Evolutionary conservation across 2,113 vertebrate species (phyloP).

Genomic region (Myiopsitta monachus): DNA sequence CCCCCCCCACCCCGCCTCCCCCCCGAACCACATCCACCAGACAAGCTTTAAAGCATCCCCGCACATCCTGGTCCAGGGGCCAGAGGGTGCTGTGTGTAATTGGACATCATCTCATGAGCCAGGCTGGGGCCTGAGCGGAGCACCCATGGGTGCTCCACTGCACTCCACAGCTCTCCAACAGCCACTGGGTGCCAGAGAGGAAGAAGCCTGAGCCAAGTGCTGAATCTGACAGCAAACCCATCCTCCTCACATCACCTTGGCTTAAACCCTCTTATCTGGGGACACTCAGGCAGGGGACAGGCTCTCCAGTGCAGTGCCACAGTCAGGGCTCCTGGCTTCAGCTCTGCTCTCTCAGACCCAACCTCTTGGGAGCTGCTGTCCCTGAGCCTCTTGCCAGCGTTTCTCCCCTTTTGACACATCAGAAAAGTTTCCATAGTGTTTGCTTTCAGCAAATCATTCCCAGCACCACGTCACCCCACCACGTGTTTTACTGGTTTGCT

Average conservation of each 20-base stretch:
- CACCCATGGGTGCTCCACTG: neutral
- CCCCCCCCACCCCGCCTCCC: neutral
- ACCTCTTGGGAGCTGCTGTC: neutral
- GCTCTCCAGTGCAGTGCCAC: accelerated
- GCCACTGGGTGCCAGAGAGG: too few relatives aligned
- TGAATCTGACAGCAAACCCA: neutral
- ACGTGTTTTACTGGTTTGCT: accelerated
- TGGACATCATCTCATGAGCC: accelerated
- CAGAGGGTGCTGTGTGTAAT: neutral
- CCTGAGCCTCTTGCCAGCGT: accelerated
- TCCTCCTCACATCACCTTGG: neutral
- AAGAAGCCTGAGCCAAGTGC: neutral
- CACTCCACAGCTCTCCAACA: neutral
- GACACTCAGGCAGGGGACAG: accelerated
- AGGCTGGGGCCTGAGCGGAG: accelerated
- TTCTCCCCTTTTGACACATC: neutral
- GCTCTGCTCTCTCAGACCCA: neutral
- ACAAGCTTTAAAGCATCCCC: too few relatives aligned
- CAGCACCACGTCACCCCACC: accelerated
- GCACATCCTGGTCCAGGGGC: too few relatives aligned
- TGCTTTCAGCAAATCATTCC: neutral
- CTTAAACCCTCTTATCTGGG: neutral
- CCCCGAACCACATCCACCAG: neutral
- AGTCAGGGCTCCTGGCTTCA: neutral
- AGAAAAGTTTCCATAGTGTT: neutral